Conservation (phyloP, 2,888 invertebrate species). For the Stratiomys singularior region DNA sequence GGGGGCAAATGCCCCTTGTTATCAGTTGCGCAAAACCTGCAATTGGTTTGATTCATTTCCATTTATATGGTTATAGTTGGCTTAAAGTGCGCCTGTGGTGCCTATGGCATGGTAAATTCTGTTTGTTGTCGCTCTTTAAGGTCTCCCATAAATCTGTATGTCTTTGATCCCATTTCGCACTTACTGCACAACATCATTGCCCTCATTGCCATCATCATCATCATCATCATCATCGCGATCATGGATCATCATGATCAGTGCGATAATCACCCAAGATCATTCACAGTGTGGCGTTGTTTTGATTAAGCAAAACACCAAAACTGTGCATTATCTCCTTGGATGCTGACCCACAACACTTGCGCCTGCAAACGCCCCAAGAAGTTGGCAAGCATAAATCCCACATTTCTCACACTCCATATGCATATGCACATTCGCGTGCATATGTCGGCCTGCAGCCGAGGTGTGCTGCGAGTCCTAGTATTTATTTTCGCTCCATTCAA, state of each 20-base stretch:
- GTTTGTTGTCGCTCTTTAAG: slow-evolving; percentile 29
- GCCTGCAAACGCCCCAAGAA: slow-evolving; percentile 7
- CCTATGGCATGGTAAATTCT: not conserved
- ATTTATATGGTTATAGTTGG: not conserved
- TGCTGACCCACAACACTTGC: slow-evolving; percentile 7
- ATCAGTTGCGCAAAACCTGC: slow-evolving; percentile 27
- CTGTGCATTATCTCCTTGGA: slow-evolving; percentile 6
- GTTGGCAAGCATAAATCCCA: slow-evolving; percentile 21
- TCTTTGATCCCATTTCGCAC: slow-evolving; percentile 41
- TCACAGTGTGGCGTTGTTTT: slow-evolving; percentile 12
- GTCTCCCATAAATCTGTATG: slow-evolving; percentile 40
- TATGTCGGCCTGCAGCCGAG: not conserved
- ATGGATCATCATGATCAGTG: slow-evolving; percentile 24
- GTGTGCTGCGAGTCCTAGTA: not conserved
- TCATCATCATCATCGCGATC: slow-evolving; percentile 18
- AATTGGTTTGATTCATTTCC: slow-evolving; percentile 41
- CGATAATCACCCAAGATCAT: slow-evolving; percentile 38
- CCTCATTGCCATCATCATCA: slow-evolving; percentile 32
- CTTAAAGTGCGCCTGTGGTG: no score
- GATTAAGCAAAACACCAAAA: slow-evolving; percentile 29
- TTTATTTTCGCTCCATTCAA: slow-evolving; percentile 22
- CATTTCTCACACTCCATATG: not conserved
- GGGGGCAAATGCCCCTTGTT: slow-evolving; percentile 10
- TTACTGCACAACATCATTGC: slow-evolving; percentile 36
- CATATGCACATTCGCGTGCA: not conserved